These are phyloP conservation scores for Cairina moschata DNA, from an alignment of 2,113 vertebrate genomes.

Conservation along the genomic window DNA sequence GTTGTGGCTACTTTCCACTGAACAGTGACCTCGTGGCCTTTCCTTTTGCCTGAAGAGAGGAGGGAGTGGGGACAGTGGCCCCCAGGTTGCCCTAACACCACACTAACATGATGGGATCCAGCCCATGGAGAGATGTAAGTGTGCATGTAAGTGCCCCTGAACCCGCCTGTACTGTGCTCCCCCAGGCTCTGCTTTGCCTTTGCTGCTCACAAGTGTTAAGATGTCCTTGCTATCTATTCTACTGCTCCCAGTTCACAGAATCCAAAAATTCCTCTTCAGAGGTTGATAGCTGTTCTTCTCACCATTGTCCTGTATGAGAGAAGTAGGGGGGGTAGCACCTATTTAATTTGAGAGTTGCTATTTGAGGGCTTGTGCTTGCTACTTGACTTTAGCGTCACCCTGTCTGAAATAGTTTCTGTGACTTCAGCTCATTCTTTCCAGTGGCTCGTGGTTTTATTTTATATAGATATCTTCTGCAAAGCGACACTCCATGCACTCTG, in stretches of 20 bases:
- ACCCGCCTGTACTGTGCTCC: not conserved
- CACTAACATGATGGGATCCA: not conserved
- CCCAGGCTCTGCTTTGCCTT: not conserved
- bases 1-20: not conserved
- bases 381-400: not conserved
- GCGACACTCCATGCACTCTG: accelerated
- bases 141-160: accelerated
- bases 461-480: not conserved
- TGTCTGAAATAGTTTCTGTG: not conserved
- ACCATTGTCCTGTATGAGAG: not conserved
- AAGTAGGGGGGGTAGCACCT: not conserved
- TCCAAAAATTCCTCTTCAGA: not conserved
- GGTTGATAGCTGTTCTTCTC: not conserved
- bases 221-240: not conserved
- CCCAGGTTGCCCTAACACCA: not conserved
- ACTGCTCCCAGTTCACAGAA: accelerated
- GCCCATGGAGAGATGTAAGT: not conserved
- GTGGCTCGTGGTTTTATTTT: not conserved
- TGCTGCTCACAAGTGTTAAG: not conserved
- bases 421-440: not conserved
- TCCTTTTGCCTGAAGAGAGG: not conserved
- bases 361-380: not conserved
- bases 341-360: not conserved
- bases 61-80: accelerated
- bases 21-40: not conserved